A percentile compares a stretch with the other conserved stretches of the same genome.
These are phyloP conservation scores for Cydia splendana DNA, from an alignment of 1,140 invertebrate genomes.

Conservation along the genomic window DNA sequence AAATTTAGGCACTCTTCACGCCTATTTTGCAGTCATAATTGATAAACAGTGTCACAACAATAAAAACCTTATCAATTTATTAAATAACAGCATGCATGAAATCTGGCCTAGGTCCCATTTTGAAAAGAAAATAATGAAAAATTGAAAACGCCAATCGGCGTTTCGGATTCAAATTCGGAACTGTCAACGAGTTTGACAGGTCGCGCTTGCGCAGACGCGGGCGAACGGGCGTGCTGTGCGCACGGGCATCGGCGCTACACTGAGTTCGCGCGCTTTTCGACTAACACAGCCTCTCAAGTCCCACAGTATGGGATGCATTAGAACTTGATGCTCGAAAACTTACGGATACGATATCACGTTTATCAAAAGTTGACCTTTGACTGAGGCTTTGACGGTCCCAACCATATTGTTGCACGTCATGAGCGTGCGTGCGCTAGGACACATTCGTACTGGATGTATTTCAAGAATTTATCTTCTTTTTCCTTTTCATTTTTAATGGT, in stretches of 20 bases:
- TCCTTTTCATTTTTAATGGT: too few relatives aligned
- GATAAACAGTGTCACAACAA: constrained; percentile 41
- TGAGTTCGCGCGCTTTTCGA: constrained; percentile 78
- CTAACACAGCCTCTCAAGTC: constrained; percentile 56
- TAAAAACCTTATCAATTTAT: constrained; percentile 35
- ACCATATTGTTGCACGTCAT: not conserved
- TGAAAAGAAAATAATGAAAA: constrained; percentile 44
- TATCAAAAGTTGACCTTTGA: constrained; percentile 20
- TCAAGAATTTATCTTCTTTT: too few relatives aligned
- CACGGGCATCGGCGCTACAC: constrained; percentile 71
- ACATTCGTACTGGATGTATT: not conserved
- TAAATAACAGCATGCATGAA: constrained; percentile 35
- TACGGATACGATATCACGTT: constrained; percentile 44
- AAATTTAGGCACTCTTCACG: constrained; percentile 64
- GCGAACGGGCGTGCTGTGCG: constrained; percentile 70
- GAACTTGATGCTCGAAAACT: constrained; percentile 52
- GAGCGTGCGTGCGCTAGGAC: not conserved
- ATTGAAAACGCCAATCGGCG: constrained; percentile 47
- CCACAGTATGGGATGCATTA: constrained; percentile 63
- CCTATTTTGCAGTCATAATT: constrained; percentile 35
- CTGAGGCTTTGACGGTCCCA: not conserved
- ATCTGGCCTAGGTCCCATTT: constrained; percentile 55
- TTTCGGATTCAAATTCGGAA: constrained; percentile 55
- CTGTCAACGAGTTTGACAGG: constrained; percentile 61
- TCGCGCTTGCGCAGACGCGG: constrained; percentile 56